Evolutionary conservation across 2,888 invertebrate genomes (phyloP).

Genomic region (Chelonus formosanus): DNA sequence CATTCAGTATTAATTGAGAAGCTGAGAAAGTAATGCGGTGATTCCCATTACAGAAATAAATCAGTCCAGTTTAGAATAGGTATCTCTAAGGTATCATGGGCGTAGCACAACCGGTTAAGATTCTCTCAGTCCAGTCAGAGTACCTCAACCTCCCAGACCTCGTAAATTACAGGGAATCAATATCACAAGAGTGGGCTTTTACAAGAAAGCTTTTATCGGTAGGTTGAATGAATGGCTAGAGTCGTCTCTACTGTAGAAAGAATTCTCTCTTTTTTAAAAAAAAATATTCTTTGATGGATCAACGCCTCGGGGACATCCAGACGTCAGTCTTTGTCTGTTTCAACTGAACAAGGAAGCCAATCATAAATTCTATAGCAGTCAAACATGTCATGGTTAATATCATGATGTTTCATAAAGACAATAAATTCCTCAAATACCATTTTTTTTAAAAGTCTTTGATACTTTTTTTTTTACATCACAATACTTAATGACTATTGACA

Average conservation of each 20-base stretch:
- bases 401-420: slow-evolving; percentile 32
- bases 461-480: slow-evolving; percentile 1
- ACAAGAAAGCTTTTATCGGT: slow-evolving; percentile 45
- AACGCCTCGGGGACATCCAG: slow-evolving; percentile 10
- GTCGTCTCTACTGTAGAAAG: slow-evolving; percentile 19
- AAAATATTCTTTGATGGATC: slow-evolving; percentile 16
- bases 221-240: slow-evolving; percentile 30
- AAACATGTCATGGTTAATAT: slow-evolving; percentile 42
- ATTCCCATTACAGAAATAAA: slow-evolving; percentile 42
- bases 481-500: neutral
- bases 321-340: slow-evolving; percentile 16
- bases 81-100: slow-evolving; percentile 4
- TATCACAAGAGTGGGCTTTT: slow-evolving; percentile 44
- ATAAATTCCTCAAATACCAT: slow-evolving; percentile 35
- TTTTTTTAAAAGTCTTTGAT: neutral
- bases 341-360: slow-evolving; percentile 31
- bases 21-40: slow-evolving; percentile 34
- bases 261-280: slow-evolving; percentile 27
- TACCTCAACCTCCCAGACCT: slow-evolving; percentile 33
- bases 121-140: slow-evolving; percentile 15
- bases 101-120: slow-evolving; percentile 27
- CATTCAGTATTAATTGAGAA: slow-evolving; percentile 30
- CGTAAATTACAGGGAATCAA: slow-evolving; percentile 48
- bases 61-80: slow-evolving; percentile 41
- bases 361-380: slow-evolving; percentile 43